Evolutionary conservation across 2,888 invertebrate species (phyloP), one percentile per base, ranked within the genome.

Genomic region (Apamea monoglypha): DNA sequence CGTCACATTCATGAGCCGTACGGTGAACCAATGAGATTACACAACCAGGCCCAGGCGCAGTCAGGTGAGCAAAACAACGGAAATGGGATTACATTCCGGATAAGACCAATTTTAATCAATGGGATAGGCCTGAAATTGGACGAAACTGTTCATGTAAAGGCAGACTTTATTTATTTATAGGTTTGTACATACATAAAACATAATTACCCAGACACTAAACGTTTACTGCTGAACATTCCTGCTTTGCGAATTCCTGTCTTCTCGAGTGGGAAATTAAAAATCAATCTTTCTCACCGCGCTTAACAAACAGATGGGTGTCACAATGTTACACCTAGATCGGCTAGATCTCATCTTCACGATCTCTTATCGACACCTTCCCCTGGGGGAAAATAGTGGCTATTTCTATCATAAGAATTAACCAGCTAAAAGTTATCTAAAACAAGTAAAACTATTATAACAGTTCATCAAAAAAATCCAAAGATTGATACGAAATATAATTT

Each of bases 401-500:
- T 36, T 66, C 7, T 67, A 36, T 25, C 5, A n/a, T 59, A 61
- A 8, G 1, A 32, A 29, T 18, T 36, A 68, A 1, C 40, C 12
- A 32, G 1, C 14, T 6, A 59, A 32, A 14, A 63, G 5, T 4
- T 1, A 14, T 50, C 36, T 21, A 29, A 50, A 78, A 64, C n/a
- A 18, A 44, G 8, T 50, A 32, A 16, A 36, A 18, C 25, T 7
- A 56, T 36, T 29, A 40, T 29, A 74, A 36, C 50, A 74, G 16
- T 76, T n/a, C 8, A 74, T 78, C 63, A 72, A 78, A 10, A 10
- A 64, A 77, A 82, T 59, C 64, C 8, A 53, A 81, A 86, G 71
- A 87, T 82, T 85, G 76, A 87, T 72, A 85, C 87, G 84, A 83
- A 86, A 90, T 76, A 87, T 81, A 81, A 84, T 89, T 83, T 90